Percentiles rank a stretch among this genome's conserved stretches.
phyloP scores from a whole-genome alignment of 2,797 vertebrate species.

The Sebastolobus altivelis region DNA sequence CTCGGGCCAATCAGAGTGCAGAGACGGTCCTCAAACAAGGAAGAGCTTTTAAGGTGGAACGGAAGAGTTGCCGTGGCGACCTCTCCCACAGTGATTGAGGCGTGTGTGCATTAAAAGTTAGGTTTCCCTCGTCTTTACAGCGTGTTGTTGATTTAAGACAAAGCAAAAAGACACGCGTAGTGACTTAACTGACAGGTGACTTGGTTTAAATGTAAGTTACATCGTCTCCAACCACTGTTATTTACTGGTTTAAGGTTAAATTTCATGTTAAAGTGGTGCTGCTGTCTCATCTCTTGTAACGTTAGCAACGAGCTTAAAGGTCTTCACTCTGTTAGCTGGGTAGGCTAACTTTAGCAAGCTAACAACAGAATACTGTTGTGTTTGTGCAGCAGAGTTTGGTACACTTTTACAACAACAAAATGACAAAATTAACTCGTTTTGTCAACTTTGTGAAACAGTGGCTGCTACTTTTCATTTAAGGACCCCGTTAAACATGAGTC shows the following conservation, averaged over 20 bases:
- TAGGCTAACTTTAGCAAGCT: not conserved
- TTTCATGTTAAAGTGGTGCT: not conserved
- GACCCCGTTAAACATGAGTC: not conserved
- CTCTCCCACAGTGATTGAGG: conserved; percentile 58
- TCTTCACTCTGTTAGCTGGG: not conserved
- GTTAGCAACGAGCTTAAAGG: not conserved
- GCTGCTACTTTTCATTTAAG: not conserved
- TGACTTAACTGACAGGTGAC: conserved; percentile 9
- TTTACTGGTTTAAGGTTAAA: not conserved
- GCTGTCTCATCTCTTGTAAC: not conserved
- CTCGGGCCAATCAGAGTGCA: conserved; percentile 69
- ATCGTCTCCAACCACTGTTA: not conserved
- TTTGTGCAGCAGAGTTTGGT: not conserved
- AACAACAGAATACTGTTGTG: not conserved
- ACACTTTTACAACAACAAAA: not conserved
- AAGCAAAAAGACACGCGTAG: not conserved
- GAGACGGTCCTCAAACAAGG: conserved; percentile 38
- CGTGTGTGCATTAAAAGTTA: conserved; percentile 39
- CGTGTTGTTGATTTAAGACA: conserved; percentile 16
- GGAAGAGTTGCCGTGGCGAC: conserved; percentile 10
- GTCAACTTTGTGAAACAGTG: not conserved
- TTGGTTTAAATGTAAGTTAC: not conserved
- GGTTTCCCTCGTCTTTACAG: conserved; percentile 19
- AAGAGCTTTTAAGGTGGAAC: conserved; percentile 85
- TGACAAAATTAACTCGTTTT: not conserved